Evolutionary conservation across 2,113 vertebrate species (phyloP), one percentile per base, ranked within the genome.

Genomic region (Paracanthobrama guichenoti): DNA sequence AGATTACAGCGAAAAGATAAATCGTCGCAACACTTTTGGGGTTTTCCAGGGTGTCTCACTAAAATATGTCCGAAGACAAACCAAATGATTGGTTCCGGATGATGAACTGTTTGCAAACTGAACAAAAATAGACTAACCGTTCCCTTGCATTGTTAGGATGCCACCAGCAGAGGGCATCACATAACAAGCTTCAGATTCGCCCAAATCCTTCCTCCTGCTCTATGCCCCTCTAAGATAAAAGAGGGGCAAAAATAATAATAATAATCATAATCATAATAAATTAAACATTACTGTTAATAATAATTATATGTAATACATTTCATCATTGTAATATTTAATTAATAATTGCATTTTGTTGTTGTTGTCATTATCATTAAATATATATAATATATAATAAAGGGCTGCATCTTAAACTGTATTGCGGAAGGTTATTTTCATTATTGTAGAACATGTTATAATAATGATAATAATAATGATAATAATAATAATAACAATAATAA

Each of bases 31-130:
- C 6, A 2, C 6, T 39, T 48, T 42, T 84, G 46, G 39, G n/a
- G 44, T 50, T 22, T 53, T 76, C 39, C 14, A 50, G 0, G 53
- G 82, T 81, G 60, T 35, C 60, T 22, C 48, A 8, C 6, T 83
- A 28, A 76, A 84, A 84, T 6, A 46, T n/a, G 60, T 76, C 78
- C 76, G 57, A 1, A 1, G 7, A 62, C 24, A 53, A 74, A 2
- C 1, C 3, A 71, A 39, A 57, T 13, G 48, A 48, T 14, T 35
- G 24, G 82, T 84, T 84, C 77, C 82, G 53, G 57, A 26, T 18
- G 16, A 4, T 4, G 9, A 31, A 31, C 14, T 6, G 8, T 50
- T 48, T 46, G 24, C 62, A 64, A 62, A 6, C 60, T 28, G 12
- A 66, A 18, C 14, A 28, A 28, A 64, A 24, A 14, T 4, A 26